phyloP scores from a whole-genome alignment of 2,888 invertebrate genomes.

The Chaetogeoica ovagalla region DNA sequence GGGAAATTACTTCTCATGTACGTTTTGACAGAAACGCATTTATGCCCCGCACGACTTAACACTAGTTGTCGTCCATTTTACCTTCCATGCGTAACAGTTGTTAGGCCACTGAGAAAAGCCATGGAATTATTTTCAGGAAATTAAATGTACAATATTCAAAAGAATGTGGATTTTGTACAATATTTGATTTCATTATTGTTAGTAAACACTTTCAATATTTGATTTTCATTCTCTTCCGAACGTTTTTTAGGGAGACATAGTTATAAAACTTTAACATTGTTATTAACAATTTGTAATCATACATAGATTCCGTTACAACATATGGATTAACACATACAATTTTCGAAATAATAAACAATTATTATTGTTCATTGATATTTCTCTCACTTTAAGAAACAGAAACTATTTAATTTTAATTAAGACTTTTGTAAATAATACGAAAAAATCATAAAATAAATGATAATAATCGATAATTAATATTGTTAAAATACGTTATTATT shows the following conservation, averaged over 20 bases:
- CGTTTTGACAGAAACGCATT: constrained; percentile 32
- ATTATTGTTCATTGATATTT: too few species aligned
- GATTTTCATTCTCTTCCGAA: not conserved
- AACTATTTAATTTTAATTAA: too few species aligned
- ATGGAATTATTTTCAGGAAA: constrained; percentile 36
- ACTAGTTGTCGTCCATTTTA: constrained; percentile 31
- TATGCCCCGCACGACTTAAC: constrained; percentile 28
- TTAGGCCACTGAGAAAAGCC: not conserved
- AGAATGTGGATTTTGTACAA: constrained; percentile 13
- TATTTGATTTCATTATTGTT: constrained; percentile 1
- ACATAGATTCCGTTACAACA: too few species aligned
- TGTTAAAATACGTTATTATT: too few species aligned
- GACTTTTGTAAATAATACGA: too few species aligned
- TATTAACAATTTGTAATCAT: too few species aligned
- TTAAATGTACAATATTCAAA: constrained; percentile 38
- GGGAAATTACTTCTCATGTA: constrained; percentile 44
- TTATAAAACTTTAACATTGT: too few species aligned
- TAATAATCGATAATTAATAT: too few species aligned
- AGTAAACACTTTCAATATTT: not conserved
- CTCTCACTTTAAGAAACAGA: too few species aligned
- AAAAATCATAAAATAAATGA: too few species aligned
- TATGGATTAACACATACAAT: too few species aligned
- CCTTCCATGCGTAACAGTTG: constrained; percentile 15
- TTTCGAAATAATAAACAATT: too few species aligned
- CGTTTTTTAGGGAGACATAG: not conserved